These are phyloP conservation scores for Odontamblyopus rebecca DNA, from an alignment of 2,797 vertebrate genomes.

Conservation along the genomic window DNA sequence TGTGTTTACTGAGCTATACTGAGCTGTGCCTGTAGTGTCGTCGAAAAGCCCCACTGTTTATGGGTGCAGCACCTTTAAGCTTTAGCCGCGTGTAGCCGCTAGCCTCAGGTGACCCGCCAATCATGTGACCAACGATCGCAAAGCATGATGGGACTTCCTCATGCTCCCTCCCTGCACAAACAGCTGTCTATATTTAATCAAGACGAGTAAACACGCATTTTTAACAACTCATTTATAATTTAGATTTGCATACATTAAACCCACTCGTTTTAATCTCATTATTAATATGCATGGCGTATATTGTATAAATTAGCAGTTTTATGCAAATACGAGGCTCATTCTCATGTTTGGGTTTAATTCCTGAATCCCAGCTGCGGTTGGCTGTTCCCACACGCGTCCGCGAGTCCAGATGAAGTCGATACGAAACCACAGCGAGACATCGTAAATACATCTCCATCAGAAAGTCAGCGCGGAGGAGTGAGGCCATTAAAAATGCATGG, in stretches of 20 bases:
- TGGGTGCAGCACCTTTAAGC: not conserved
- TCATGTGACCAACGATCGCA: constrained; percentile 38
- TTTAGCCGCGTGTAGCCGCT: constrained; percentile 25
- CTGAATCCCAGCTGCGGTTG: constrained; percentile 79
- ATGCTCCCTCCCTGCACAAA: constrained; percentile 62
- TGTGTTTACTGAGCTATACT: too few relatives aligned
- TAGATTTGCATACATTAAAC: constrained; percentile 86
- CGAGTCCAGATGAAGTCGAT: constrained; percentile 76
- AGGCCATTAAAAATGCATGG: constrained; percentile 78
- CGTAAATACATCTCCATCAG: constrained; percentile 79
- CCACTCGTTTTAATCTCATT: constrained; percentile 82
- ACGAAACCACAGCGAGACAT: constrained; percentile 78
- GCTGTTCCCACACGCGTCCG: constrained; percentile 78
- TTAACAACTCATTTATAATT: constrained; percentile 87
- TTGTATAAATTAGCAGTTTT: constrained; percentile 85
- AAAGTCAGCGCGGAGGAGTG: constrained; percentile 69
- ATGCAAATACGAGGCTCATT: constrained; percentile 79
- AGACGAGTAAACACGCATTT: constrained; percentile 83
- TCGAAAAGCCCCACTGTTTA: too few relatives aligned
- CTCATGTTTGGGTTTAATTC: constrained; percentile 83
- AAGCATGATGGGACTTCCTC: constrained; percentile 36
- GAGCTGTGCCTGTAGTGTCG: too few relatives aligned
- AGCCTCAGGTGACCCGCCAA: constrained; percentile 58
- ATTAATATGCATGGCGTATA: constrained; percentile 84
- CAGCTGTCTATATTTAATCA: constrained; percentile 87